Evolutionary conservation across 2,797 vertebrate genomes (phyloP).

Genomic region (Scleropages formosus): DNA sequence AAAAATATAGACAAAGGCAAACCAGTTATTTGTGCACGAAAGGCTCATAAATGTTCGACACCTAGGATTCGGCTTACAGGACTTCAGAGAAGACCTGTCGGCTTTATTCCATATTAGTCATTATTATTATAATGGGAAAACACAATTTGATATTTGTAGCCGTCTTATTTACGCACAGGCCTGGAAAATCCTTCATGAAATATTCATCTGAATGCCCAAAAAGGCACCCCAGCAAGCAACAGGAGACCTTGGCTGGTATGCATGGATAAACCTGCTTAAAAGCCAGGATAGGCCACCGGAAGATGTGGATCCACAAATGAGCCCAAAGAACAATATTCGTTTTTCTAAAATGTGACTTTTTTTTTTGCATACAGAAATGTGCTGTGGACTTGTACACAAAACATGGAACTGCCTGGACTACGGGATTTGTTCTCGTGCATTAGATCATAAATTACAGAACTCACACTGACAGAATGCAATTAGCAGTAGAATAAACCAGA

Average conservation of each 20-base stretch:
- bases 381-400: no score
- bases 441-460: no score
- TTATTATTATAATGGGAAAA: slow-evolving; percentile 24
- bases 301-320: not conserved
- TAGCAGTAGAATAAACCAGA: no score
- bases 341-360: no score
- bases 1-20: not conserved
- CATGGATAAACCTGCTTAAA: slow-evolving; percentile 4
- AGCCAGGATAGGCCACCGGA: not conserved
- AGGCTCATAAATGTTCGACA: slow-evolving; percentile 20
- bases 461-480: no score
- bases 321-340: no score
- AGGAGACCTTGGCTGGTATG: slow-evolving; percentile 5
- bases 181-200: slow-evolving; percentile 30
- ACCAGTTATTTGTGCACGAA: slow-evolving; percentile 25
- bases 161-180: slow-evolving; percentile 25
- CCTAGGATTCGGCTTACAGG: not conserved
- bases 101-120: slow-evolving; percentile 19
- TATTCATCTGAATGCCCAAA: slow-evolving; percentile 21
- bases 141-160: slow-evolving; percentile 31
- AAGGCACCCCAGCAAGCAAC: slow-evolving; percentile 13
- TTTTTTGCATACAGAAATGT: no score
- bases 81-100: not conserved
- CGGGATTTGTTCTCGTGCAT: no score
- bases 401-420: no score